Evolutionary conservation across 2,113 vertebrate species (phyloP).

Genomic region (Balaeniceps rex): DNA sequence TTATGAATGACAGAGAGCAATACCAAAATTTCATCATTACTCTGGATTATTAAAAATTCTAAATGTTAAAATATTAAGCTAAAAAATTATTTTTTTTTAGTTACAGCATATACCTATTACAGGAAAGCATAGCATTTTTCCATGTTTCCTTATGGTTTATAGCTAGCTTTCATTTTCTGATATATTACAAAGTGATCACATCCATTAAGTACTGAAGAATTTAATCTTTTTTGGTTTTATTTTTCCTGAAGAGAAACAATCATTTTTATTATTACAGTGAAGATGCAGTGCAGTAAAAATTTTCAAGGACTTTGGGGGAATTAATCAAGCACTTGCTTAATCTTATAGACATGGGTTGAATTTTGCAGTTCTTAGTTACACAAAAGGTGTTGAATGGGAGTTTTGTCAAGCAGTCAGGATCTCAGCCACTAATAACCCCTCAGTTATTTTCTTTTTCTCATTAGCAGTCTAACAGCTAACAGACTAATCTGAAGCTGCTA

Average conservation of each 20-base stretch:
- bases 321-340: neutral
- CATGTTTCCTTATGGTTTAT: neutral
- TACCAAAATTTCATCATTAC: neutral
- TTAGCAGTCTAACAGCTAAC: constrained; percentile 20
- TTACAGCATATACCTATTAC: neutral
- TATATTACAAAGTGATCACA: neutral
- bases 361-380: constrained; percentile 28
- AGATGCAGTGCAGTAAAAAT: neutral
- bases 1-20: neutral
- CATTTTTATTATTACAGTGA: neutral
- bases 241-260: neutral
- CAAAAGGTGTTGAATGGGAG: constrained; percentile 40
- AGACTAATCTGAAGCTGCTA: constrained; percentile 22
- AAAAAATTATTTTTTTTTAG: neutral
- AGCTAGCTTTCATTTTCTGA: neutral
- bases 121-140: neutral
- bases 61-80: neutral
- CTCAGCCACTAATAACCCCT: constrained; percentile 31
- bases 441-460: constrained; percentile 47
- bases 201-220: neutral
- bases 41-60: neutral
- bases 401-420: constrained; percentile 49
- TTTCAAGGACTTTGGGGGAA: neutral
- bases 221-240: neutral
- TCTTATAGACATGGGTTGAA: neutral